A percentile compares a stretch with the other conserved stretches of the same genome.
Conservation (phyloP, 2,797 vertebrate genomes). For the Rhinoraja longicauda region DNA sequence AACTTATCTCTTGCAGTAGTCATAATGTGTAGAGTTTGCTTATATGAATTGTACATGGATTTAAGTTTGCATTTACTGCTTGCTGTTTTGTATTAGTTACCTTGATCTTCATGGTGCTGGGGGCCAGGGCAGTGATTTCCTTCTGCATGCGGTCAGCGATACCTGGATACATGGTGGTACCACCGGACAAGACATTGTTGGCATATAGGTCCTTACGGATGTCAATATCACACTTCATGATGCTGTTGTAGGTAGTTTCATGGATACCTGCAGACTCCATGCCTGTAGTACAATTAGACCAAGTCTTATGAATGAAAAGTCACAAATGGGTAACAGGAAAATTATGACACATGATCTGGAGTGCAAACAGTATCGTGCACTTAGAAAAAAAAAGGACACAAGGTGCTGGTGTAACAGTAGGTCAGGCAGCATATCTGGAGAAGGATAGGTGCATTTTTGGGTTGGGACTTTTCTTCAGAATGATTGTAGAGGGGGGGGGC, state of each 20-base stretch:
- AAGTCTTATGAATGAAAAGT: background rate
- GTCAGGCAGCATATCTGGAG: no score
- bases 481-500: no score
- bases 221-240: conserved; percentile 71
- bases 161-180: conserved; percentile 90
- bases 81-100: conserved; percentile 40
- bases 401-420: no score
- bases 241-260: conserved; percentile 65
- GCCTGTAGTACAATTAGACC: conserved; percentile 46
- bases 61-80: background rate
- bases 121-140: conserved; percentile 85
- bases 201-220: conserved; percentile 89
- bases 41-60: background rate
- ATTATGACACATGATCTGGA: background rate
- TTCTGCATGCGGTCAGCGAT: conserved; percentile 94
- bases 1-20: no score
- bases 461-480: no score
- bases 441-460: no score
- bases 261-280: conserved; percentile 68
- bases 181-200: conserved; percentile 85
- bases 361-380: conserved; percentile 49
- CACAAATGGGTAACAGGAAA: background rate
- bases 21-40: background rate
- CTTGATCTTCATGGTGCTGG: conserved; percentile 95
- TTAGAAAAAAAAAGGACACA: conserved; percentile 12